Evolutionary conservation across 2,113 vertebrate species (phyloP), one percentile per base, ranked within the genome.

Genomic region (Romanogobio albipinnatus): DNA sequence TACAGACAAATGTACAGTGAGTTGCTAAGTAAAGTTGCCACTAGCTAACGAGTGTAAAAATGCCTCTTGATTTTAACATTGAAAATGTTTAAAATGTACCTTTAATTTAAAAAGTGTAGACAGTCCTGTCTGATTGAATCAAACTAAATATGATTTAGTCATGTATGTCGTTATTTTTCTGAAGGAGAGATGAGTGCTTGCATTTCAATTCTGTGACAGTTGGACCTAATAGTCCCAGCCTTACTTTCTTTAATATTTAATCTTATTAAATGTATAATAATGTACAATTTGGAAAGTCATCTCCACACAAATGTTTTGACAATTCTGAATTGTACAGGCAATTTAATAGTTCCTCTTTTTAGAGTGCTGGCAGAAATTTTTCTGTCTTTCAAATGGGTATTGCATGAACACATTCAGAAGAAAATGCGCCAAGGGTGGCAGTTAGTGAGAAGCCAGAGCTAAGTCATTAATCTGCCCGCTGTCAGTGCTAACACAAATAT

Each of bases 321-420:
- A 61, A 83, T 89, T 90, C 45, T 88, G 82, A 83, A 86, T 88
- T 56, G 33, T 26, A 89, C 91, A 36, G 76, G 86, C 83, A 86
- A 85, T 91, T 86, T 90, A 68, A 85, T 87, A 39, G 11, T 51
- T 76, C 73, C 64, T 53, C 81, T 81, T 85, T 88, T 87, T 91
- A 90, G 62, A 81, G 26, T 61, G 39, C 47, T 81, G 79, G 26
- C 79, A 81, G 45, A 68, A 51, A 49, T 49, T 13, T 5, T 19
- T 81, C 26, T 68, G 45, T 14, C 45, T 33, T 81, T 68, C 45
- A 68, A 71, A 43, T 61, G 7, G 26, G 5, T 80, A 59, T 71
- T 80, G 9, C 39, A n/a, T 73, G 64, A 85, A 71, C 75, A 70
- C 1, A 53, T 51, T 68, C 33, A 33, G 10, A 81, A 87, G 73